Percentiles rank a stretch among this genome's conserved stretches.
These are phyloP conservation scores for Blennius ocellaris DNA, from an alignment of 2,113 vertebrate genomes.

Conservation along the genomic window DNA sequence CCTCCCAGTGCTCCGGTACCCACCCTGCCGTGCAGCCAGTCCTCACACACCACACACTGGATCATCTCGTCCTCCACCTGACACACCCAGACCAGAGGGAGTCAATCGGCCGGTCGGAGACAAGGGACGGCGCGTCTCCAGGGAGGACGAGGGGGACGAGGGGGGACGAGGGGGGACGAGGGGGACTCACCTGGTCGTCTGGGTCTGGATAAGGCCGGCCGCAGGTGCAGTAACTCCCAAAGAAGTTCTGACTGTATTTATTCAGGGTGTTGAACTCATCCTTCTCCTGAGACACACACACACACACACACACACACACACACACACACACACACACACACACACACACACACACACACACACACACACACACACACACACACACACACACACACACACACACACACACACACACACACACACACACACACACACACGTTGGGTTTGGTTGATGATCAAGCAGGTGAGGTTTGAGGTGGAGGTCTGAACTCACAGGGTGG, in stretches of 20 bases:
- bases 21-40: conserved; percentile 98
- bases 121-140: too few relatives aligned
- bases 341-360: not conserved
- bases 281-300: conserved; percentile 87
- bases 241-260: conserved; percentile 98
- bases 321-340: too few relatives aligned
- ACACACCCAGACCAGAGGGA: conserved; percentile 46
- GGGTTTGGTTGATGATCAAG: too few relatives aligned
- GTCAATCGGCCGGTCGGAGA: not conserved
- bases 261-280: conserved; percentile 89
- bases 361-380: not conserved
- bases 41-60: conserved; percentile 97
- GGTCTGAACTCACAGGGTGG: conserved; percentile 84
- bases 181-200: conserved; percentile 91
- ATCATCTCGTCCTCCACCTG: conserved; percentile 95
- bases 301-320: too few relatives aligned
- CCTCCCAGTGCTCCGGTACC: too few relatives aligned
- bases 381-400: not conserved
- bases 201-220: conserved; percentile 96
- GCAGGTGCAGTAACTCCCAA: conserved; percentile 94
- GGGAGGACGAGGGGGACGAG: too few relatives aligned
- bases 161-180: too few relatives aligned
- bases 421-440: too few relatives aligned
- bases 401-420: not conserved
- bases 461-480: too few relatives aligned